Evolutionary conservation across 2,113 vertebrate species (phyloP), one percentile per base, ranked within the genome.

Genomic region (Scomber colias): DNA sequence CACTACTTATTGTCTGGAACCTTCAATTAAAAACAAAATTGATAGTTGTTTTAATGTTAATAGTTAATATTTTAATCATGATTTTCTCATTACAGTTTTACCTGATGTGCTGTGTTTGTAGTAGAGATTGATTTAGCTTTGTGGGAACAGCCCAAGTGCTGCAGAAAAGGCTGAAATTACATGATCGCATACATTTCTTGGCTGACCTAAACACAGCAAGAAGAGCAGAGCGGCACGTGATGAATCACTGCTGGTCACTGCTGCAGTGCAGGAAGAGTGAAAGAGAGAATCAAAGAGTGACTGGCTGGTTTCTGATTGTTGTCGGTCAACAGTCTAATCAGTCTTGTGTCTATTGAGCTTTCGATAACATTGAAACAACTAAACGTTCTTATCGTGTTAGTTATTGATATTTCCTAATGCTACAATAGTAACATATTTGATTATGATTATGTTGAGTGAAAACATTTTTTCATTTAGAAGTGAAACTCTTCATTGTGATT

Each of bases 161-260:
- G 71, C 57, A 61, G 68, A 56, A 50, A 57, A 55, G 53, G 59
- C 68, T 80, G 66, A 74, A 75, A 85, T 85, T 74, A 67, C 69
- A 80, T 40, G 70, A 57, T 48, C 0, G 8, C 69, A 57, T 77
- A 21, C 5, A 71, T 87, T 69, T 75, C 71, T 87, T 79, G 62
- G 69, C 85, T 74, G 85, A 85, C 77, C 69, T 71, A 11, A 87
- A 64, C 76, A 48, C 72, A 69, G 79, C 24, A 40, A 69, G 68
- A 48, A 80, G 79, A 80, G 79, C 83, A 60, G 62, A 90, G 84
- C 57, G 46, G 69, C 84, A 87, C 79, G 72, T 77, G 84, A 84
- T 85, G 71, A 82, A 84, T 87, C 74, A 68, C 67, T 13, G 71
- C 64, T 67, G 84, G 51, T 68, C 70, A 21, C 50, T 77, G 85